These are phyloP conservation scores for Heliothis subflexa DNA, from an alignment of 1,140 invertebrate genomes.

Conservation along the genomic window DNA sequence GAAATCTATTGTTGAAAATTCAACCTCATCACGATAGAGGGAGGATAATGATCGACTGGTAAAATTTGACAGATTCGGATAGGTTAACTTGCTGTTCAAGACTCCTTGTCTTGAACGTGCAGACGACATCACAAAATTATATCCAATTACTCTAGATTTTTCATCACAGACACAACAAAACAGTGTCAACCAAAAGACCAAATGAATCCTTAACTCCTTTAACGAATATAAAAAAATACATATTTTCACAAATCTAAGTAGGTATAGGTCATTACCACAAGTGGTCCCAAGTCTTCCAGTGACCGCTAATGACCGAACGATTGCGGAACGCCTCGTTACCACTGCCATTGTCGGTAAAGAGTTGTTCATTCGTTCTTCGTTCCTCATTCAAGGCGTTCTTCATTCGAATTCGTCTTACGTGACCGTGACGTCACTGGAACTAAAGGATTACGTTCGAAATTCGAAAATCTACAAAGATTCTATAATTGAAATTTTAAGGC, in stretches of 20 bases:
- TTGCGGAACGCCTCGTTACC: conserved; percentile 74
- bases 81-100: too few relatives aligned
- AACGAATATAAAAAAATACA: conserved; percentile 17
- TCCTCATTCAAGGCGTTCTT: conserved; percentile 32
- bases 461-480: conserved; percentile 9
- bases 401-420: conserved; percentile 29
- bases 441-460: conserved; percentile 34
- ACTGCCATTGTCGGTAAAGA: conserved; percentile 69
- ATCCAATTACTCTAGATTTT: too few relatives aligned
- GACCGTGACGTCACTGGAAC: conserved; percentile 38
- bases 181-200: not conserved
- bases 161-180: not conserved
- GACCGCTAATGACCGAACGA: conserved; percentile 71
- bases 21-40: too few relatives aligned
- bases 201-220: conserved; percentile 11
- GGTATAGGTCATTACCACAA: conserved; percentile 39
- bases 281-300: conserved; percentile 53
- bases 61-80: too few relatives aligned
- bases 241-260: conserved; percentile 24
- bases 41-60: too few relatives aligned
- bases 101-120: too few relatives aligned
- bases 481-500: conserved; percentile 44
- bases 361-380: conserved; percentile 64
- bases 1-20: too few relatives aligned
- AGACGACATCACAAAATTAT: not conserved